Conservation (phyloP, 92 coral and sea anemone species). For the Bergia sp. region DNA sequence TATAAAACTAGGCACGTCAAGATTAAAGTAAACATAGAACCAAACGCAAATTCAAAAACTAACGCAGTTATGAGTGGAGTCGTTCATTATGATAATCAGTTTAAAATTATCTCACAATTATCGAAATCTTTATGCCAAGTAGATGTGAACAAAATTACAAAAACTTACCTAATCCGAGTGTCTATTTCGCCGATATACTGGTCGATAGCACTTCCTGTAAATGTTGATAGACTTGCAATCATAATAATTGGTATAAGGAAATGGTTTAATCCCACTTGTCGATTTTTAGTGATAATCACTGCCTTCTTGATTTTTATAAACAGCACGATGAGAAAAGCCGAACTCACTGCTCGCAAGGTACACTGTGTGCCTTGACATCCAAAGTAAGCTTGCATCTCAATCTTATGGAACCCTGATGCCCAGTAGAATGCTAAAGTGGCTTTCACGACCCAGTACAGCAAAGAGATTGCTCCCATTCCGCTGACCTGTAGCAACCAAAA, state of each 20-base stretch:
- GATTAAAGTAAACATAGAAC: too few relatives aligned
- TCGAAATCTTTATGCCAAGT: too few relatives aligned
- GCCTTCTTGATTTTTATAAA: conserved; percentile 12
- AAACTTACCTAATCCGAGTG: conserved; percentile 27
- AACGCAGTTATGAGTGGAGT: too few relatives aligned
- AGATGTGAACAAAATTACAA: too few relatives aligned
- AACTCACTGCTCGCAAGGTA: background rate
- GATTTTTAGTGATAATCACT: background rate
- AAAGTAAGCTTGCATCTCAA: conserved; percentile 1
- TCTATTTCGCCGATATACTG: conserved; percentile 24
- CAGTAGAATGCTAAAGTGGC: conserved; percentile 13
- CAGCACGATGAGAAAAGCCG: background rate
- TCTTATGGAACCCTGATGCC: background rate
- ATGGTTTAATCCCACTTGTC: background rate
- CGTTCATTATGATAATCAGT: too few relatives aligned
- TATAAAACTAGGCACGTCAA: too few relatives aligned
- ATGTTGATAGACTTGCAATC: background rate
- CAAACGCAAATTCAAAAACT: too few relatives aligned
- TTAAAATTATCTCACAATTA: too few relatives aligned
- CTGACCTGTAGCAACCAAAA: background rate
- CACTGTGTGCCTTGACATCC: background rate
- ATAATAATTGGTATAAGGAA: conserved; percentile 7
- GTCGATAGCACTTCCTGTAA: conserved; percentile 11
- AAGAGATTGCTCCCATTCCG: conserved; percentile 29
- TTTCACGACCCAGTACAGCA: conserved; percentile 8